Conservation (phyloP, 2,888 invertebrate species). For the Hipparchia semele region DNA sequence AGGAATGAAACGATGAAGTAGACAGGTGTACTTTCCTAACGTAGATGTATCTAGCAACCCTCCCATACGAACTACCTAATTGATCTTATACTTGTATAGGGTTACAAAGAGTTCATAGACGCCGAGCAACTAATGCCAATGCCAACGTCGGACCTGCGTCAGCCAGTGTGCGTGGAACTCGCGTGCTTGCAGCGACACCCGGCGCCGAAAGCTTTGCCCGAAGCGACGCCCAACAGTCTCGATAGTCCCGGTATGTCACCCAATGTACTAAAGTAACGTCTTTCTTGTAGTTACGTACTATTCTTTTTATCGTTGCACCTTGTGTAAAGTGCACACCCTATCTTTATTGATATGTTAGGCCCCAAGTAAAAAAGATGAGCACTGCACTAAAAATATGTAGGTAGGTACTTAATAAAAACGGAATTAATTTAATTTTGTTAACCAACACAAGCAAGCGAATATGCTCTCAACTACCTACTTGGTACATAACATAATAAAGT, state of each 20-base stretch:
- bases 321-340: conserved; percentile 3
- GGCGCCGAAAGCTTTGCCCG: conserved; percentile 77
- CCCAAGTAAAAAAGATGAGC: conserved; percentile 8
- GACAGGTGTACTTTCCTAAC: neutral
- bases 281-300: conserved; percentile 28
- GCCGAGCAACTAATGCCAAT: conserved; percentile 95
- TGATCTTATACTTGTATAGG: conserved; percentile 76
- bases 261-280: neutral
- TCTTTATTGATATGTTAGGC: conserved; percentile 1
- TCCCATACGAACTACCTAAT: neutral
- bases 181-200: conserved; percentile 85
- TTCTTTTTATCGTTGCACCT: conserved; percentile 9
- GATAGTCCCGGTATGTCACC: conserved; percentile 73
- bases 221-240: conserved; percentile 78
- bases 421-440: neutral
- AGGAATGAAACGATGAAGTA: neutral
- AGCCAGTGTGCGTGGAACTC: conserved; percentile 92
- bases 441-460: neutral
- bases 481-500: conserved; percentile 15
- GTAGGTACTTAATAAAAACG: neutral
- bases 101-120: conserved; percentile 95
- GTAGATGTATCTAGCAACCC: neutral
- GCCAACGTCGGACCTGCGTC: conserved; percentile 92
- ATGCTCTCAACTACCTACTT: conserved; percentile 10
- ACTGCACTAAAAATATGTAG: neutral